A percentile compares a stretch with the other conserved stretches of the same genome.
Conservation (phyloP, 2,113 vertebrate genomes). For the Plotosus lineatus region DNA sequence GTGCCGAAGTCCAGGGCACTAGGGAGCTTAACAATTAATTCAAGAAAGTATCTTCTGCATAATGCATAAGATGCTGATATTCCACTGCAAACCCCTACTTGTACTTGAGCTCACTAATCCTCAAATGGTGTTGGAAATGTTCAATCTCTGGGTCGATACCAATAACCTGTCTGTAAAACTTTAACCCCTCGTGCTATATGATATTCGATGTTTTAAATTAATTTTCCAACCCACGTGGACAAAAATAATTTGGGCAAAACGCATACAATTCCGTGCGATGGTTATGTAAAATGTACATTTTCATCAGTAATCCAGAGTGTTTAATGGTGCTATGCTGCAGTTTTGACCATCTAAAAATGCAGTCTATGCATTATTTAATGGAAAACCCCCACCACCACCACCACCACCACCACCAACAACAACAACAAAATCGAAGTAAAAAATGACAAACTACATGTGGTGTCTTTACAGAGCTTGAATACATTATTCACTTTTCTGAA, state of each 20-base stretch:
- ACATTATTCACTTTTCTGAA: background rate
- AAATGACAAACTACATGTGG: background rate
- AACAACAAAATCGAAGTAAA: background rate
- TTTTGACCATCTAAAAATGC: background rate
- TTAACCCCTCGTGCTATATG: background rate
- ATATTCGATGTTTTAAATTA: background rate
- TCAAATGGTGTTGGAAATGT: background rate
- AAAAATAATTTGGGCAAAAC: background rate
- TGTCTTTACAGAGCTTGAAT: background rate
- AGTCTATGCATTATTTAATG: background rate
- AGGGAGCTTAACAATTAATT: background rate
- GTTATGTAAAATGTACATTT: background rate
- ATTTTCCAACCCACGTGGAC: background rate
- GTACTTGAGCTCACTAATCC: background rate
- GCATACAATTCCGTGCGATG: background rate
- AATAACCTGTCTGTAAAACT: background rate
- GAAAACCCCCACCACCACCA: too few relatives aligned
- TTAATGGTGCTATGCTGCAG: background rate
- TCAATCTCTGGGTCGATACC: background rate
- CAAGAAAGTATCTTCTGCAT: background rate
- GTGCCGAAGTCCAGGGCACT: slow-evolving; percentile 7
- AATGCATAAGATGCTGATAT: background rate
- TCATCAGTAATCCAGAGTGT: background rate
- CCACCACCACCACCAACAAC: too few relatives aligned
- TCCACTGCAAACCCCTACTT: background rate